Evolutionary conservation across 2,797 vertebrate species (phyloP).

Genomic region (Pterois miles): DNA sequence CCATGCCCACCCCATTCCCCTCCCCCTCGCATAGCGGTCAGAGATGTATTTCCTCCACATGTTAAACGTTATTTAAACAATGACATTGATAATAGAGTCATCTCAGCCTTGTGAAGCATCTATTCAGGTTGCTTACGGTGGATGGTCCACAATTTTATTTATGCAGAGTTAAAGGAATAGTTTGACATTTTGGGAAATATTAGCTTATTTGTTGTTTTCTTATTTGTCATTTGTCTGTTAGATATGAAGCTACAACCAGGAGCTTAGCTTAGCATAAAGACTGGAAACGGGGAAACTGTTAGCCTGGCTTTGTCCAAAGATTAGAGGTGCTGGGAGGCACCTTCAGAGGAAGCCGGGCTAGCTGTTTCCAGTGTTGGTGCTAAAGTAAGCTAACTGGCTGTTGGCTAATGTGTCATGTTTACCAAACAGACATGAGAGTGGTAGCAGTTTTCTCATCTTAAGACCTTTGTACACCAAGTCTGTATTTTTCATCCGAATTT

Average conservation of each 20-base stretch:
- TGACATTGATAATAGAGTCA: constrained; percentile 51
- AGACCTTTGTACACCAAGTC: too few species aligned
- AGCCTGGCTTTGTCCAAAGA: background rate
- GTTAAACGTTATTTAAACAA: constrained; percentile 71
- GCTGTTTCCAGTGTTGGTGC: background rate
- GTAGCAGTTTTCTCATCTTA: too few species aligned
- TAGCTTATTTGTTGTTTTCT: background rate
- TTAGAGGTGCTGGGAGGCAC: background rate
- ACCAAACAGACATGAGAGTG: too few species aligned
- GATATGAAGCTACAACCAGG: background rate
- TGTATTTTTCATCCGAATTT: too few species aligned
- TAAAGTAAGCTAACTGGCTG: too few species aligned
- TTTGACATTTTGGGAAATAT: background rate
- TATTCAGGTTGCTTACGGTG: constrained; percentile 1
- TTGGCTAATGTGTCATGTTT: too few species aligned
- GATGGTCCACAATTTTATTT: background rate
- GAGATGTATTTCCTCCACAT: constrained; percentile 40
- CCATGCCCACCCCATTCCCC: constrained; percentile 48
- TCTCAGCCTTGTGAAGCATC: constrained; percentile 8
- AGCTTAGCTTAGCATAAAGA: background rate
- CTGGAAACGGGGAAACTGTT: background rate
- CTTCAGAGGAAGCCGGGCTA: background rate
- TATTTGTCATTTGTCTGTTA: background rate
- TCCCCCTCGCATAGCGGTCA: constrained; percentile 32
- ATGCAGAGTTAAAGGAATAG: constrained; percentile 2